phyloP scores from a whole-genome alignment of 2,797 vertebrate species.

The Neomorphus geoffroyi region DNA sequence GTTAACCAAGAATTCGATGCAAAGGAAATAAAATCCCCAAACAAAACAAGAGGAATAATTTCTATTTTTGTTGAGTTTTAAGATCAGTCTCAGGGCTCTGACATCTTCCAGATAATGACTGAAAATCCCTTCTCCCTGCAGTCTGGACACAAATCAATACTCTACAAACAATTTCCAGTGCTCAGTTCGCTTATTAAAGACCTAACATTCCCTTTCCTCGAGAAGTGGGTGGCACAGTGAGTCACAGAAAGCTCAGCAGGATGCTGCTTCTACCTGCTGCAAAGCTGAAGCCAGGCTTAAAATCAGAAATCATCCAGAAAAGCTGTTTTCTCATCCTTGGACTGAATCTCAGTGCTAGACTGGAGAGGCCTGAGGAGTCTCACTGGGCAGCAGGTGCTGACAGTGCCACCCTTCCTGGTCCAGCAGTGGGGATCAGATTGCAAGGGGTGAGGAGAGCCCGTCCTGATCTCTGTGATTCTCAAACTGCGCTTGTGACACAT shows the following conservation, averaged over 20 bases:
- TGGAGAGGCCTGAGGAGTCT: background rate
- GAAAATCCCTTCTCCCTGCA: slow-evolving; percentile 55
- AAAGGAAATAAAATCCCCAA: slow-evolving; percentile 9
- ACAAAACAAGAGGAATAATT: slow-evolving; percentile 24
- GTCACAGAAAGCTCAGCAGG: slow-evolving; percentile 48
- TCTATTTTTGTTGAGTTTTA: background rate
- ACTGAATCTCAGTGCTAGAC: background rate
- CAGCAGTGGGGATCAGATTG: background rate
- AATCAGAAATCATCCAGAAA: slow-evolving; percentile 2
- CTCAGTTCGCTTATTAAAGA: background rate
- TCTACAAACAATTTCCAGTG: slow-evolving; percentile 49
- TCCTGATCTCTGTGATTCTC: background rate
- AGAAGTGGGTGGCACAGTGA: slow-evolving; percentile 52
- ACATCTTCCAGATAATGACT: slow-evolving; percentile 44
- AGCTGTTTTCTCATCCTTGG: background rate
- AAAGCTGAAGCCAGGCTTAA: background rate
- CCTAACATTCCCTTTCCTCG: background rate
- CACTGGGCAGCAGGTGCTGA: background rate
- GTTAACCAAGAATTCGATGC: background rate
- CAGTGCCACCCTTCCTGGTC: background rate
- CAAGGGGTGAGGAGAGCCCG: background rate
- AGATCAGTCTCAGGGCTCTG: background rate
- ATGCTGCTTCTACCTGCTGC: slow-evolving; percentile 14
- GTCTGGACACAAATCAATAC: slow-evolving; percentile 51
- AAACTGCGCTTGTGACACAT: rapidly evolving